Evolutionary conservation across 1,140 invertebrate species (phyloP).

Genomic region (Atta cephalotes): DNA sequence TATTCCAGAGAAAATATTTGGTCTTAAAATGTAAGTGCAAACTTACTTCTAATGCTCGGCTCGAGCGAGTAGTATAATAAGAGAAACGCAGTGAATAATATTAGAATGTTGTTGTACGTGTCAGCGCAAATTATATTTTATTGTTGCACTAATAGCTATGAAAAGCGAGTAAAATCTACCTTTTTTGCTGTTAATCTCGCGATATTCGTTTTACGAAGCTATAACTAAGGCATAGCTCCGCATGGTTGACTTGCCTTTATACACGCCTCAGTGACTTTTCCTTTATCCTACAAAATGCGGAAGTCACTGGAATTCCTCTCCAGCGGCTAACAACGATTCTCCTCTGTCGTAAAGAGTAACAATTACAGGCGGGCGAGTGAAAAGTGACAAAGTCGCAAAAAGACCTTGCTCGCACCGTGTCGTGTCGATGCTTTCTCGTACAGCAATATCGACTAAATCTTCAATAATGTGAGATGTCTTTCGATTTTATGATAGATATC

Average conservation of each 20-base stretch:
- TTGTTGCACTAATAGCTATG: conserved; percentile 55
- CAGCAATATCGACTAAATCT: conserved; percentile 39
- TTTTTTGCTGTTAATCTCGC: conserved; percentile 66
- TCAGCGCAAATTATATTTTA: conserved; percentile 63
- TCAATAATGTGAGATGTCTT: conserved; percentile 9
- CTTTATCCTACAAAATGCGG: conserved; percentile 74
- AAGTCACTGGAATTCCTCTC: conserved; percentile 71
- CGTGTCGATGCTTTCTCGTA: conserved; percentile 42
- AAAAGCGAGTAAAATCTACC: conserved; percentile 70
- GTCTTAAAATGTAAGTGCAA: not conserved
- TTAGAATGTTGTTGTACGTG: conserved; percentile 17
- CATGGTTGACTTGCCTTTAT: conserved; percentile 70
- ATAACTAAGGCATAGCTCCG: conserved; percentile 70
- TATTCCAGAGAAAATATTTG: not conserved
- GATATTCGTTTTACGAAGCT: conserved; percentile 72
- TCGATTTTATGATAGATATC: not conserved
- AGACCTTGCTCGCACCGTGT: conserved; percentile 34
- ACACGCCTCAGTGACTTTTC: conserved; percentile 70
- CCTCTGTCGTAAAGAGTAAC: conserved; percentile 67
- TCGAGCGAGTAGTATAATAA: not conserved
- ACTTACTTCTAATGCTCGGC: not conserved
- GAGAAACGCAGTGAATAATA: not conserved
- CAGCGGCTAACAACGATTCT: conserved; percentile 66
- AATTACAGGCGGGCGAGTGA: conserved; percentile 64
- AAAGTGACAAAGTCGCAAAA: conserved; percentile 59